These are phyloP conservation scores for Oryzias celebensis DNA, from an alignment of 2,113 vertebrate species.

Conservation along the genomic window DNA sequence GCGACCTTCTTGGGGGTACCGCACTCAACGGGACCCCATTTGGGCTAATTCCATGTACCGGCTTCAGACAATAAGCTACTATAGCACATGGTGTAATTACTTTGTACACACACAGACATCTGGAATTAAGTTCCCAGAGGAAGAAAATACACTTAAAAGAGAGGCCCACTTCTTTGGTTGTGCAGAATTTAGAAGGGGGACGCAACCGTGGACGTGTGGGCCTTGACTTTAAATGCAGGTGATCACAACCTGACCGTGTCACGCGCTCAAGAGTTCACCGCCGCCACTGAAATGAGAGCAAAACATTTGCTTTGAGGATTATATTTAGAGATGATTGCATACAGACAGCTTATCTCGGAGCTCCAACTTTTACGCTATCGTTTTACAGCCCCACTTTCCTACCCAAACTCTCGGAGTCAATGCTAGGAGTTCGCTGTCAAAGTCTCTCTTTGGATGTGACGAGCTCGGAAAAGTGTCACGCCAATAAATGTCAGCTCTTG, in stretches of 20 bases:
- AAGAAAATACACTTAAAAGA: slow-evolving; percentile 63
- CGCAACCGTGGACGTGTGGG: slow-evolving; percentile 38
- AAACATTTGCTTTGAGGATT: slow-evolving; percentile 26
- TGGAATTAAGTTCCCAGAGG: slow-evolving; percentile 74
- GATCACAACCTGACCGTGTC: background rate
- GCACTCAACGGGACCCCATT: slow-evolving; percentile 75
- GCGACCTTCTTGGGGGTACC: slow-evolving; percentile 70
- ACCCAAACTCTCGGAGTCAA: no score
- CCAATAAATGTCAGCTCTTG: slow-evolving; percentile 33
- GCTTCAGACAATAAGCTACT: slow-evolving; percentile 80
- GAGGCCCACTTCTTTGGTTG: slow-evolving; percentile 47
- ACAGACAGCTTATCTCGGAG: background rate
- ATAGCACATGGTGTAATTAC: slow-evolving; percentile 76
- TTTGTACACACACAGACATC: slow-evolving; percentile 81
- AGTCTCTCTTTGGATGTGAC: slow-evolving; percentile 45
- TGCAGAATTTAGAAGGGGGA: slow-evolving; percentile 59
- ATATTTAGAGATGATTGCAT: background rate
- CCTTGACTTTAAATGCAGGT: background rate
- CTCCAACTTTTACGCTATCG: slow-evolving; percentile 8
- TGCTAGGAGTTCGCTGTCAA: background rate
- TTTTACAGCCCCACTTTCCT: slow-evolving; percentile 15
- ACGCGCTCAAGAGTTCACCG: no score
- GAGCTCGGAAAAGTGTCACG: slow-evolving; percentile 12
- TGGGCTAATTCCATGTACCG: slow-evolving; percentile 72
- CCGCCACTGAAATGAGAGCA: slow-evolving; percentile 13